Base-by-base conservation (phyloP, 2,888 invertebrate genomes). In the Heliconius ismenius region DNA sequence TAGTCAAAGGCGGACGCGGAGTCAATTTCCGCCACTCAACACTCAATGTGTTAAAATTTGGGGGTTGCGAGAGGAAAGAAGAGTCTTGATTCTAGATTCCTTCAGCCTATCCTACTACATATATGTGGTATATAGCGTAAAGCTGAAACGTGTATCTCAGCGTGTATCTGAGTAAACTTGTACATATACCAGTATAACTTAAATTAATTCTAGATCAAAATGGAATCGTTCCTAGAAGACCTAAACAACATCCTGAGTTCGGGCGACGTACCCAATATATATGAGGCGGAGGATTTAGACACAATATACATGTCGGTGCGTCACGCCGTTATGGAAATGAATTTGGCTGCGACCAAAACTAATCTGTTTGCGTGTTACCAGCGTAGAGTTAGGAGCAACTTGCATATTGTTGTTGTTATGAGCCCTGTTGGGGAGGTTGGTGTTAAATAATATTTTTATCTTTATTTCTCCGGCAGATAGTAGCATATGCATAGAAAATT, bases 221-320 rank as follows among this genome's bases (percentile, higher is more conserved):
- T 96, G 91, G 98, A 98, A 85, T 95, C 96, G 0, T 98, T 98
- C 89, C 93, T 98, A 73, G 98, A 98, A 88, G 98, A 98, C 84
- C 93, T 98, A 68, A 98, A 98, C 90, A 98, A 98, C 85, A 95
- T 98, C 74, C 88, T 98, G 36, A 98, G 98, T 86, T 97, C 97
- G 15, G 98, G 98, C 0, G 98, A 98, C 87, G 97, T 98, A 4
- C 98, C 98, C 0, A 98, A 98, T 86, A 96, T 98, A 28, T 98
- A 97, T 88, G 96, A 97, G 75, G 95, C 96, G 3, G 98, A 98
- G 82, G 98, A 98, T 86, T 86, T 96, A 73, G 97, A 98, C 81
- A 95, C 93, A 84, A 97, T 97, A 80, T 97, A 94, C 89, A 95
- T 95, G 83, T 94, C 95, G 0, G 97, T 97, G 92, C 96, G 97